phyloP scores from a whole-genome alignment of 2,888 invertebrate species.

The Xestoiulus laeticollis region DNA sequence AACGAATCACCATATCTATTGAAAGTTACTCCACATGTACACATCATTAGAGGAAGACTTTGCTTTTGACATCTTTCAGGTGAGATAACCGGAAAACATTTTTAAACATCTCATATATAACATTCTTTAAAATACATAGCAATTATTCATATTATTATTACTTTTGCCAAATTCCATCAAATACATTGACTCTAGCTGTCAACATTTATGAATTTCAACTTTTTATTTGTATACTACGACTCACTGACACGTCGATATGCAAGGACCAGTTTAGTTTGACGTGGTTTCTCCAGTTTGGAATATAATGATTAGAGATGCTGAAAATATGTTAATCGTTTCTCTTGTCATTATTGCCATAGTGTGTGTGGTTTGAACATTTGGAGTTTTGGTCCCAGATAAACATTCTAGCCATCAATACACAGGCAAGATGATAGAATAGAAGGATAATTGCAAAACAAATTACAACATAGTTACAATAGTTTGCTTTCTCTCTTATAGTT shows the following conservation, averaged over 20 bases:
- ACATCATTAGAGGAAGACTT: conserved; percentile 17
- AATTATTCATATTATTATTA: background rate
- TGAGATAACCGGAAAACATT: background rate
- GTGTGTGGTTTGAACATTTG: background rate
- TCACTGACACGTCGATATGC: background rate
- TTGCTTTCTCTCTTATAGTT: background rate
- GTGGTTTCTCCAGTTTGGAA: background rate
- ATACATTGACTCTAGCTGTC: background rate
- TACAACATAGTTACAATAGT: background rate
- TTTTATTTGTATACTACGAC: no score
- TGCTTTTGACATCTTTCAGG: background rate
- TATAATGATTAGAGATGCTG: background rate
- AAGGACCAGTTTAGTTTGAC: background rate
- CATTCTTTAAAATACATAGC: background rate
- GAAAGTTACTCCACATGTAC: background rate
- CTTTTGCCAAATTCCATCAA: background rate
- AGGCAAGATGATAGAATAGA: background rate
- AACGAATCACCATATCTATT: background rate
- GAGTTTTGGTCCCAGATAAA: conserved; percentile 23
- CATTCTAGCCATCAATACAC: background rate
- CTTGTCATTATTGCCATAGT: background rate
- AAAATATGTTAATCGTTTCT: background rate
- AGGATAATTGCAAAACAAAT: background rate
- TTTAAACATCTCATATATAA: background rate
- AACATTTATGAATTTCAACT: no score